These are phyloP conservation scores for Thalassophryne amazonica DNA, from an alignment of 2,797 vertebrate genomes.

Conservation along the genomic window DNA sequence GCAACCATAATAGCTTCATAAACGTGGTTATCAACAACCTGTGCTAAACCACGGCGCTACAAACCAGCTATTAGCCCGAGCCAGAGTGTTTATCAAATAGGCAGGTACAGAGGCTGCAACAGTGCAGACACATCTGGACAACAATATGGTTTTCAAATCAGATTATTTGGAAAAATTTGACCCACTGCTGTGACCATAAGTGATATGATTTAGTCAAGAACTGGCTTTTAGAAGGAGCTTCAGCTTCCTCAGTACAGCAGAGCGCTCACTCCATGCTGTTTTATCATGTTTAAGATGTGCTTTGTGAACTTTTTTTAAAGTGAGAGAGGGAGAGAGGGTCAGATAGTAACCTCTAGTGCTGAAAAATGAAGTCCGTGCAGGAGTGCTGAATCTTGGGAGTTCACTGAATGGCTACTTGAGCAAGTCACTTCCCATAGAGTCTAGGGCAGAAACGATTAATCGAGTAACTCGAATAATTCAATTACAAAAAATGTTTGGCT, in stretches of 20 bases:
- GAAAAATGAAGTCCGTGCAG: no score
- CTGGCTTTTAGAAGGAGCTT: neutral
- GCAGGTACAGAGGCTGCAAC: neutral
- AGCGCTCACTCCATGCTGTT: neutral
- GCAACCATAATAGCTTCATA: constrained; percentile 32
- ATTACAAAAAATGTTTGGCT: no score
- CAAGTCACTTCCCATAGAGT: no score
- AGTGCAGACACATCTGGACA: neutral
- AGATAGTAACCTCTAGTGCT: no score
- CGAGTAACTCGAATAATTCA: no score
- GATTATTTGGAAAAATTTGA: neutral
- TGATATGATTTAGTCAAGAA: neutral
- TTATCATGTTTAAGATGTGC: no score
- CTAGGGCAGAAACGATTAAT: no score
- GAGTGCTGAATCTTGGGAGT: no score
- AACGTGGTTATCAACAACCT: constrained; percentile 41
- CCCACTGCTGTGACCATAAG: neutral
- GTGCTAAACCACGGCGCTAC: constrained; percentile 33
- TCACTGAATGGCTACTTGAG: no score
- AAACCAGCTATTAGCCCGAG: constrained; percentile 41
- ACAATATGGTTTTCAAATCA: constrained; percentile 4
- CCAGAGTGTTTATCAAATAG: neutral
- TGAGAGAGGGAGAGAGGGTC: no score
- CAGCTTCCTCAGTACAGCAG: neutral
- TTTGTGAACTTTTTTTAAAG: no score